Percentiles rank a stretch among this genome's conserved stretches.
Evolutionary conservation across 2,113 vertebrate species (phyloP).

Genomic region (Podiceps cristatus): DNA sequence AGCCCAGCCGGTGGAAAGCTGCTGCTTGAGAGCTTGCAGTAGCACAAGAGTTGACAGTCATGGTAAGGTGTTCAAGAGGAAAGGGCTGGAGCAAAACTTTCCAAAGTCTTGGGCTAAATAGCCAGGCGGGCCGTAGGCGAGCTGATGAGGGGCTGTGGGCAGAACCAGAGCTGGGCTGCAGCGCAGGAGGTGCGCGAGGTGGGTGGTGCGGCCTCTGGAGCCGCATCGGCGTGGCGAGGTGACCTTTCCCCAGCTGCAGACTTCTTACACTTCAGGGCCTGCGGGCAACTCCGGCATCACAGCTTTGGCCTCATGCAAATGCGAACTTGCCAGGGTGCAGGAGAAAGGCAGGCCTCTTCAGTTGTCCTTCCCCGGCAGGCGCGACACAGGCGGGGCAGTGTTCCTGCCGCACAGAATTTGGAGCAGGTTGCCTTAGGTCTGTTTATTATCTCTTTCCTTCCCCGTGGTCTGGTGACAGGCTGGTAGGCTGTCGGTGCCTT

Average conservation of each 20-base stretch:
- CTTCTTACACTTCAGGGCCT: background rate
- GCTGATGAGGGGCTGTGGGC: background rate
- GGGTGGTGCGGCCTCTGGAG: background rate
- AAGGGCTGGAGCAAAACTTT: background rate
- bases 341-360: background rate
- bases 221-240: rapidly evolving
- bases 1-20: background rate
- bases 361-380: background rate
- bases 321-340: background rate
- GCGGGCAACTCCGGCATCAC: background rate
- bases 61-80: background rate
- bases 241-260: background rate
- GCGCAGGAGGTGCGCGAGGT: background rate
- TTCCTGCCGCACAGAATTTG: background rate
- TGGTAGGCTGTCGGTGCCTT: background rate
- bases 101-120: background rate
- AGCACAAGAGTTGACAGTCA: background rate
- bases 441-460: background rate
- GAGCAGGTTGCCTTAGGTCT: background rate
- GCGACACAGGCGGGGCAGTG: background rate
- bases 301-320: background rate
- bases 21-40: background rate
- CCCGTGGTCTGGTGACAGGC: background rate
- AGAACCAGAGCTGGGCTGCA: background rate
- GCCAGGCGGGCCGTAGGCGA: background rate